phyloP scores from a whole-genome alignment of 2,113 vertebrate genomes.

The Zootoca vivipara region DNA sequence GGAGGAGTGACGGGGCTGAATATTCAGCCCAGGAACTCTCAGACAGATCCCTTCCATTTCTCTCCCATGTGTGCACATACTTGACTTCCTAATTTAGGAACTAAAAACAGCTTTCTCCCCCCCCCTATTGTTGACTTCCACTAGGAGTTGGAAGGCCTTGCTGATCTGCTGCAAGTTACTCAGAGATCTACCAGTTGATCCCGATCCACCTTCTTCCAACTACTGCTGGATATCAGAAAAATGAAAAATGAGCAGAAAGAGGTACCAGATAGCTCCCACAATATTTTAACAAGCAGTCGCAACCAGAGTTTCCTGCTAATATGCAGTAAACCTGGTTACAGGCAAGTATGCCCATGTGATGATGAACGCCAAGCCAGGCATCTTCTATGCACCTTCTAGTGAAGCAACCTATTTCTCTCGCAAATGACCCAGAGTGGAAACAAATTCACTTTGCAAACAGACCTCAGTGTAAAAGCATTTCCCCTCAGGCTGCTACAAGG shows the following conservation, averaged over 20 bases:
- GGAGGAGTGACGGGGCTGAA: no score
- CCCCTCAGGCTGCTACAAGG: neutral
- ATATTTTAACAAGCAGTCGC: neutral
- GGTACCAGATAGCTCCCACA: neutral
- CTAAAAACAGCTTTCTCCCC: no score
- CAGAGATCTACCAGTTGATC: no score
- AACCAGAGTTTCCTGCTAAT: neutral
- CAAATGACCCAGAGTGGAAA: neutral
- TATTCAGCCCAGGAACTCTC: no score
- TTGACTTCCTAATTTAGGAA: no score
- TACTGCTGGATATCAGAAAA: neutral
- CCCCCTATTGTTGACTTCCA: no score
- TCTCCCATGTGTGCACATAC: no score
- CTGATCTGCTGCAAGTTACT: no score
- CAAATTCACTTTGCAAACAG: conserved; percentile 2
- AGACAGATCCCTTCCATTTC: no score
- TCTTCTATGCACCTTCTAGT: neutral
- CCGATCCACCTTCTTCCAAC: neutral
- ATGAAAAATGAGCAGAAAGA: neutral
- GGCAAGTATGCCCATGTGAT: no score
- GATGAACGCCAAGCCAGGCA: neutral
- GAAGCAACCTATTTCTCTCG: neutral
- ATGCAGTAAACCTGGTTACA: neutral
- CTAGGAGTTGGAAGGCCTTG: no score
- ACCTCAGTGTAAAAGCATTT: conserved; percentile 15